Percentiles rank a stretch among this genome's conserved stretches.
phyloP scores from a whole-genome alignment of 2,888 invertebrate genomes.

The Tanypteryx hageni region DNA sequence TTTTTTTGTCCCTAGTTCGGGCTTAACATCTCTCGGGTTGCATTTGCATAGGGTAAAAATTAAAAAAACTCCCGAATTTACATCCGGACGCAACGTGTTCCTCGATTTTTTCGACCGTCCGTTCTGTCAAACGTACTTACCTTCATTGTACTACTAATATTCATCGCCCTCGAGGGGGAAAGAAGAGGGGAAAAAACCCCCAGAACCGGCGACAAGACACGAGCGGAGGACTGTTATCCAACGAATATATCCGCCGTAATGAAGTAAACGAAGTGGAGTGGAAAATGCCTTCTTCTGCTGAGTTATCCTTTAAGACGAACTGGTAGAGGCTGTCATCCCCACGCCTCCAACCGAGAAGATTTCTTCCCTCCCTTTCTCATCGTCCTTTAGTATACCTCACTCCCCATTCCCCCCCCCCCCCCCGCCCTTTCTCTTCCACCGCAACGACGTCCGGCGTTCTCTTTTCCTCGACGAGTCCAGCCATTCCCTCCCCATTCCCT shows the following conservation, averaged over 20 bases:
- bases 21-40: no score
- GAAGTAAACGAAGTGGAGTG: neutral
- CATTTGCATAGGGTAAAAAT: no score
- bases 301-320: constrained; percentile 47
- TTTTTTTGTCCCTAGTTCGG: no score
- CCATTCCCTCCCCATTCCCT: neutral
- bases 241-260: constrained; percentile 10
- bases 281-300: neutral
- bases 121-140: no score
- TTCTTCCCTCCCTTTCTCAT: constrained; percentile 41
- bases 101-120: no score
- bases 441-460: no score
- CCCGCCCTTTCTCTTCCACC: neutral
- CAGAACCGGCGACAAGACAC: neutral
- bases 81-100: no score
- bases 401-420: neutral
- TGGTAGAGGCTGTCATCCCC: constrained; percentile 31
- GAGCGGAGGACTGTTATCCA: neutral
- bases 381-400: neutral
- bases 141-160: no score
- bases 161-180: no score
- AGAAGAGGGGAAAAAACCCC: neutral
- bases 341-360: constrained; percentile 33
- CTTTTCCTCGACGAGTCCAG: neutral
- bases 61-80: no score